Evolutionary conservation across 2,797 vertebrate species (phyloP), one percentile per base, ranked within the genome.

Genomic region (Fringilla coelebs): DNA sequence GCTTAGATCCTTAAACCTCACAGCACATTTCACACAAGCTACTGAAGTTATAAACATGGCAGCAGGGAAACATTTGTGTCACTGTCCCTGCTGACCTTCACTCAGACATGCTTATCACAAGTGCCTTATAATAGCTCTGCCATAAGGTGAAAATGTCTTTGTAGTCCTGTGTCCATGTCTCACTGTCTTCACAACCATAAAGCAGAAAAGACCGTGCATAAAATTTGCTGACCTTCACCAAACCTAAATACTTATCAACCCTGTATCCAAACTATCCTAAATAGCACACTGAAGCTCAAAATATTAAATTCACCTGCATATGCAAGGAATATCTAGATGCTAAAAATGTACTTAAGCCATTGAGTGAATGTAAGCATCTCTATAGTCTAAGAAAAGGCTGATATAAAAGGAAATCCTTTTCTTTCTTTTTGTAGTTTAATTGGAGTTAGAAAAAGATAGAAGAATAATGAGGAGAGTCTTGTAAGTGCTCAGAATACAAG

Each of bases 41-140:
- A 61, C 52, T 93, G 48, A 89, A 96, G 72, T 89, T 79, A 68
- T 38, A 55, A 83, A 67, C 48, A 6, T 29, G 54, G 51, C 65
- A 78, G 76, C 63, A 60, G 75, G 66, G 85, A 58, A 89, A 68
- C 5, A 45, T 54, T 88, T 0, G 0, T 72, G 61, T 87, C 36
- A 4, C 63, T 91, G 63, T 84, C 71, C 58, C 71, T 93, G 73
- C 77, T 92, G 85, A 62, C 67, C 73, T 81, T 93, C 70, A 72
- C 87, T 83, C 71, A 91, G 76, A 90, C 36, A 40, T 67, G 87
- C 95, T 95, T 95, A 66, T 95, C 84, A 78, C 45, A 95, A 96
- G 97, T 97, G 96, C 96, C 97, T 97, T 96, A 71, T 92, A 72
- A 70, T 86, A 91, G 75, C 45, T 72, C 58, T 78, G 7, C 72